Conservation (phyloP, 2,797 vertebrate genomes). For the Silurus lanzhouensis region DNA sequence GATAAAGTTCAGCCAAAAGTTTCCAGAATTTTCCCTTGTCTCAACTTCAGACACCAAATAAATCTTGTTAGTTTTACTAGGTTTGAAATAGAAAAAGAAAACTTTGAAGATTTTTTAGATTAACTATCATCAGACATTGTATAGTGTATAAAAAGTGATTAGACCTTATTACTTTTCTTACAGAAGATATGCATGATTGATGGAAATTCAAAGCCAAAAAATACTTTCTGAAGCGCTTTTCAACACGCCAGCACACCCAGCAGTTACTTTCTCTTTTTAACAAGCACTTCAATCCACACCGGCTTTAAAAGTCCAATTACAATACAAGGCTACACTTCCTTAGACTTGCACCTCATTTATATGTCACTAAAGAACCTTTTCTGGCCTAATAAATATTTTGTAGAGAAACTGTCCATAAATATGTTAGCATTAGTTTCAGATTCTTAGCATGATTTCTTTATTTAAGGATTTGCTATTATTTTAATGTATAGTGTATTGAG, state of each 20-base stretch:
- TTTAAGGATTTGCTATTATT: neutral
- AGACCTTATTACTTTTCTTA: neutral
- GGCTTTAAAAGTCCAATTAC: neutral
- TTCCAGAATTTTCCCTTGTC: slow-evolving; percentile 2
- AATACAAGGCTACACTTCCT: neutral
- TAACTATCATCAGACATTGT: neutral
- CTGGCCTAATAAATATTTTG: neutral
- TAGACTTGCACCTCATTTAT: too few relatives aligned
- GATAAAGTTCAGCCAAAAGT: slow-evolving; percentile 25
- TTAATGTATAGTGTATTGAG: neutral
- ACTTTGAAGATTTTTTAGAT: neutral
- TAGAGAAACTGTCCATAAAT: neutral
- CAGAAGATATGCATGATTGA: neutral
- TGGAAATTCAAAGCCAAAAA: neutral
- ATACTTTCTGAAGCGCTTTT: neutral
- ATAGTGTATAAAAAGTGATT: neutral
- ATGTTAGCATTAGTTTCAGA: neutral
- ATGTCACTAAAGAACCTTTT: neutral
- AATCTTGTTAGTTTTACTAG: neutral
- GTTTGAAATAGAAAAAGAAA: neutral
- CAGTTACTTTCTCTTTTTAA: neutral
- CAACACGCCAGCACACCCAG: neutral
- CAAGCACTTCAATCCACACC: neutral
- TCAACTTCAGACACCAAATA: slow-evolving; percentile 6
- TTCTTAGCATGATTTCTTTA: too few relatives aligned